A percentile compares a stretch with the other conserved stretches of the same genome.
phyloP scores from a whole-genome alignment of 2,113 vertebrate species.

The Dipodomys merriami region DNA sequence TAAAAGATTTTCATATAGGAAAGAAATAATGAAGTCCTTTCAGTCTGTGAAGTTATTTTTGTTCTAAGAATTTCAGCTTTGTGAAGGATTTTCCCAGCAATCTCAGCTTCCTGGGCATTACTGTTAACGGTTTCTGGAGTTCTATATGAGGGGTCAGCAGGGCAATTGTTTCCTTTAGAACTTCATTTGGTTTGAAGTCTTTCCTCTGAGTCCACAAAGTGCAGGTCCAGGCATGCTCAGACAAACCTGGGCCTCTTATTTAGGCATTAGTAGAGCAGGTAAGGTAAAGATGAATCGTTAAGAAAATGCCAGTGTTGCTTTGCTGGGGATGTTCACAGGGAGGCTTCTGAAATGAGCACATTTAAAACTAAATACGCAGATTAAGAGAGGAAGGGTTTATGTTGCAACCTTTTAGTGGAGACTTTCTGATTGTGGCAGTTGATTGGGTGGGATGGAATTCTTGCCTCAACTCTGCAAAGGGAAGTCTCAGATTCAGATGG shows the following conservation, averaged over 20 bases:
- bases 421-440: background rate
- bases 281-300: background rate
- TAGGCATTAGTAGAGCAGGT: conserved; percentile 27
- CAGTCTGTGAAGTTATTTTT: background rate
- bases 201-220: conserved; percentile 32
- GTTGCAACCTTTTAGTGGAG: background rate
- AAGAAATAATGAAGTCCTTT: conserved; percentile 37
- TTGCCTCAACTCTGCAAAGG: background rate
- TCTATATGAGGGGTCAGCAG: conserved; percentile 21
- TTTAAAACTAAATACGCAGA: conserved; percentile 49
- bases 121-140: conserved; percentile 50
- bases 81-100: background rate
- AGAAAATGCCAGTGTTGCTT: background rate
- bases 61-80: background rate
- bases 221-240: background rate
- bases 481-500: conserved; percentile 17
- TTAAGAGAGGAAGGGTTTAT: background rate
- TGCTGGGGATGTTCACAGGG: background rate
- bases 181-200: conserved; percentile 42
- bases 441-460: background rate
- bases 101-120: background rate
- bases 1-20: conserved; percentile 25
- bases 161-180: conserved; percentile 52
- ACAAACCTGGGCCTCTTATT: conserved; percentile 21
- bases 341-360: background rate